Base-by-base conservation (phyloP, 2,888 invertebrate species). In the Perdita meconis region DNA sequence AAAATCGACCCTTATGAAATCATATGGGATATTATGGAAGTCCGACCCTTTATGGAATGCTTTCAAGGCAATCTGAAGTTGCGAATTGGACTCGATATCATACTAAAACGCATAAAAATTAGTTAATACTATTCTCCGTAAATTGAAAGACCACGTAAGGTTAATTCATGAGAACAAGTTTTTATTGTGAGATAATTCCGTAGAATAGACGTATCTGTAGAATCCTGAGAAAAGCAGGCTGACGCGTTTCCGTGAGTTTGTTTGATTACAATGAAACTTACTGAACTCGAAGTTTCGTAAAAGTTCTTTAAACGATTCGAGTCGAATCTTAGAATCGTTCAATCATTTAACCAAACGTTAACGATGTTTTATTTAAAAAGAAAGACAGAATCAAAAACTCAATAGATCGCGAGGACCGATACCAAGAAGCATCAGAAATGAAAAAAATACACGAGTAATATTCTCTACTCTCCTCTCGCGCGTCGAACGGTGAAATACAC, bases 71-170 rank as follows among this genome's bases (percentile, higher is more conserved):
- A 50, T 66, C 38, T 36, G 12, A 53, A 56, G 38, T 40, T n/a
- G 57, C 19, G 19, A n/a, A 38, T 34, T 12, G 19, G 12, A 8
- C 42, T 19, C 6, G 24, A 47, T 19, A 30, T 22, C 4, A 50
- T 38, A 26, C 57, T 22, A 38, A 67, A 68, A 47, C 65, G 16
- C 26, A 64, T 22, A 56, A 65, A 71, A 71, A 68, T 67, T 38
- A 57, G 50, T 51, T 2, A 50, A 50, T 57, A 13, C n/a, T 50
- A 71, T 67, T 67, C 67, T 50, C 13, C 34, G 40, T 26, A 38
- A 67, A 57, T 57, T 40, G 57, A 56, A 38, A 36, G 38, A 36
- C 60, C 30, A 13, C 1, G 34, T 36, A 44, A 24, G 64, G 66
- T 70, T 47, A 42, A 36, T 66, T 22, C 24, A 56, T 26, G n/a